Base-by-base conservation (phyloP, 2,797 vertebrate species). In the Lepilemur ruficaudatus region DNA sequence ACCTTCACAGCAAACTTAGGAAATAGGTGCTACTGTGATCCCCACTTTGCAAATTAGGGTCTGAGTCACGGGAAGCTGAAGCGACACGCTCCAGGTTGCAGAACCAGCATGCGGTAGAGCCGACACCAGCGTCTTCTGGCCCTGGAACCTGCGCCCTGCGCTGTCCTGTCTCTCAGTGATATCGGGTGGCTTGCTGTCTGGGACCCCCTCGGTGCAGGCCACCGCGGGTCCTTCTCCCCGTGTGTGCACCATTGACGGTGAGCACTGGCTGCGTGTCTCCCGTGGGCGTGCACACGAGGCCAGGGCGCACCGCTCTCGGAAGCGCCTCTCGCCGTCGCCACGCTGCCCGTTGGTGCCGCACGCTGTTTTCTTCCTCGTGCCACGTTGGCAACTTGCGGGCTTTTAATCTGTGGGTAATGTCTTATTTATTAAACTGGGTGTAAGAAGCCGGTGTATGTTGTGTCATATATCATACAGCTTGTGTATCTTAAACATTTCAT, bases 221-320 rank as follows among this genome's bases (percentile, higher is more conserved):
- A 2, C 35, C 30, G 38, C 6, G 69, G 22, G 59, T 41, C n/a
- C n/a, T 70, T 48, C 69, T 82, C 32, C 11, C 48, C 75, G 67
- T 25, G 7, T 28, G 35, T 13, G 22, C 13, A 5, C 25, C 20
- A 7, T 83, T 8, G 2, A 4, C 15, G 13, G 65, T 23, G 18
- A 79, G 30, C 35, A 13, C n/a, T 15, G 15, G 18, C 41, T 75
- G 5, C 8, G 0, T 30, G 5, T 14, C 59, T 76, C 43, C 78
- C 1, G 2, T 5, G 15, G 30, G 50, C 10, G 18, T 5, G 35
- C 41, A 6, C 0, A 0, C 15, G 43, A 63, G 0, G 7, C 25
- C 2, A 48, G 55, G 32, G 32, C 5, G 57, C 1, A 0, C 32
- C 46, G 55, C 63, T 70, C 43, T 12, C 28, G n/a, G 28, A n/a